A percentile compares a stretch with the other conserved stretches of the same genome.
phyloP scores from a whole-genome alignment of 2,113 vertebrate genomes.

The Oreocharis arfaki region DNA sequence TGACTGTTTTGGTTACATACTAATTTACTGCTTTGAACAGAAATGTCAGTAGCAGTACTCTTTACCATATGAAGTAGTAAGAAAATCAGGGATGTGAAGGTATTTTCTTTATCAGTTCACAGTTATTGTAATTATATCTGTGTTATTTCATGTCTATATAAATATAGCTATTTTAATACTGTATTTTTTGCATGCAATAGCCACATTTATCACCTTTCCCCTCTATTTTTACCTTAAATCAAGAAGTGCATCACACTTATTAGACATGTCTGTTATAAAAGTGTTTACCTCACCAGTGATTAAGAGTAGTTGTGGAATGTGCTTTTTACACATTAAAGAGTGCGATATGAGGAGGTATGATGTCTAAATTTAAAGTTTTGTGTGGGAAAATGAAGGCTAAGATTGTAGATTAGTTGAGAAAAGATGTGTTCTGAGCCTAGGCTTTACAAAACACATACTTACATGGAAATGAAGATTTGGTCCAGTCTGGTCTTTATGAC shows the following conservation, averaged over 20 bases:
- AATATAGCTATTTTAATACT: not conserved
- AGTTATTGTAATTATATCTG: not conserved
- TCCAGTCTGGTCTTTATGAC: not conserved
- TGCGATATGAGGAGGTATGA: not conserved
- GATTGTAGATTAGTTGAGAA: not conserved
- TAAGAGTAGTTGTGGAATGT: not conserved
- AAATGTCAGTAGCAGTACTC: not conserved
- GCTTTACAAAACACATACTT: not conserved
- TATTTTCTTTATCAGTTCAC: not conserved
- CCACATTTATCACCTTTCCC: not conserved
- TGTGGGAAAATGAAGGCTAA: not conserved
- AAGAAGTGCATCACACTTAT: not conserved
- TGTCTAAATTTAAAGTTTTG: not conserved
- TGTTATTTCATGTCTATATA: not conserved
- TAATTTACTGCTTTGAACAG: not conserved
- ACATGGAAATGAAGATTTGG: not conserved
- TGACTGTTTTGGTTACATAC: not conserved
- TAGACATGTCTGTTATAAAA: not conserved
- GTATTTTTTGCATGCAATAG: not conserved
- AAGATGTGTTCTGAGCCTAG: not conserved
- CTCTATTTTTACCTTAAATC: not conserved
- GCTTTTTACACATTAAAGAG: not conserved
- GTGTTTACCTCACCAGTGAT: not conserved
- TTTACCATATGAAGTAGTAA: not conserved
- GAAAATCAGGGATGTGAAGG: not conserved